Base-by-base conservation (phyloP, 2,888 invertebrate genomes). In the Mythimna vitellina region DNA sequence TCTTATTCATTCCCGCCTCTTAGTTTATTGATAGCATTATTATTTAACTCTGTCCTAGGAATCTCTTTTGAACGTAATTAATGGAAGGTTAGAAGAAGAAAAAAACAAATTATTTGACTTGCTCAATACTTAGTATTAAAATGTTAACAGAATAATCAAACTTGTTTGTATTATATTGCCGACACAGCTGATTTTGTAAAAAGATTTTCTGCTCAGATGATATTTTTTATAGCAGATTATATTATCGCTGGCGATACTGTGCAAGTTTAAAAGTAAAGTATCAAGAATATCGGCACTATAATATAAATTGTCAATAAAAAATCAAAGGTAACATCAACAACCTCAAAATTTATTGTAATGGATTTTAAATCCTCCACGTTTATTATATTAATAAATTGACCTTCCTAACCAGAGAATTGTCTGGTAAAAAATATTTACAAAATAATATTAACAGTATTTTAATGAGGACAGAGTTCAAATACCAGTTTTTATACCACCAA, bases 401-500 rank as follows among this genome's bases (percentile, higher is more conserved):
- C 70, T 81, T 76, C 56, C 73, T 56, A 25, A 10, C 22, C 32
- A 73, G 58, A 66, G 10, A 65, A 42, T 25, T n/a, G 38, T 60
- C n/a, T 61, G 60, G 51, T 61, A 60, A 42, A 66, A 42, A 22
- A 63, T 66, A 78, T 82, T 63, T 57, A 73, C 62, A 65, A 46
- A 66, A 46, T 73, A 64, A 61, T 65, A 56, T 67, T 49, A 60
- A 66, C 66, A 64, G 57, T 76, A 63, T 71, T 77, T 67, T 65
- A 79, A 75, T 84, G 51, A 86, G 91, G 92, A 87, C 93, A 93
- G 94, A 90, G 92, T 88, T 83, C 49, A 77, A 82, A 86, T 79
- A 87, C 74, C 85, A 89, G 88, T 88, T 88, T 89, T 84, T 89
- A 85, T 81, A 93, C 89, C 91, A 94, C 91, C 93, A 93, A 95